Conservation (phyloP, 2,797 vertebrate species). For the Takifugu ocellatus region DNA sequence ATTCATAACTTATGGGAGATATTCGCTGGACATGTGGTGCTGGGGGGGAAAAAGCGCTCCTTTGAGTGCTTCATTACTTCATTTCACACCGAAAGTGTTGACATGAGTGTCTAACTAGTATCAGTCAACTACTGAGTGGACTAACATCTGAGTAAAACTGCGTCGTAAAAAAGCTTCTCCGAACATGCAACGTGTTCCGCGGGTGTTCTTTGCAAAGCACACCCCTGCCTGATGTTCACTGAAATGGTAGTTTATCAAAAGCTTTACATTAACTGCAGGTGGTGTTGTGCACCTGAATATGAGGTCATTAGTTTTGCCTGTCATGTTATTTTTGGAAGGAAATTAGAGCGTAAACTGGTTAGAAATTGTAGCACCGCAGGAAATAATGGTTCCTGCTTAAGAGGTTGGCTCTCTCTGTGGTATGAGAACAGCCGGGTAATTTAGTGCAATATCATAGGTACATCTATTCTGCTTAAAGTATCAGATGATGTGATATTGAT, state of each 20-base stretch:
- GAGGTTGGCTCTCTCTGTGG: conserved; percentile 4
- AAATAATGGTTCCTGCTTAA: conserved; percentile 8
- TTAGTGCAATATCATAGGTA: neutral
- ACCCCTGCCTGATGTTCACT: conserved; percentile 24
- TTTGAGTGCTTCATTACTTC: neutral
- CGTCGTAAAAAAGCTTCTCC: conserved; percentile 4
- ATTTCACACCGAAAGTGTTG: neutral
- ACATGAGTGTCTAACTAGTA: no score
- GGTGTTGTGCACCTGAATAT: conserved; percentile 46
- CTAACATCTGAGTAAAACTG: neutral
- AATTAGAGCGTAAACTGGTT: conserved; percentile 1
- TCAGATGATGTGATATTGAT: no score
- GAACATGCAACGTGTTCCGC: conserved; percentile 11
- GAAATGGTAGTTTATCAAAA: conserved; percentile 51
- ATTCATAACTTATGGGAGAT: conserved; percentile 15
- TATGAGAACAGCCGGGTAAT: neutral
- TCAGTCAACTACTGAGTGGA: no score
- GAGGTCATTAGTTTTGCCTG: conserved; percentile 49
- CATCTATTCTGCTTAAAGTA: no score
- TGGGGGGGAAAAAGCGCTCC: no score
- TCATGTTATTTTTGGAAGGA: conserved; percentile 19
- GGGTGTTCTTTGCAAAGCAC: conserved; percentile 3
- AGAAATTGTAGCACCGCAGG: conserved; percentile 19
- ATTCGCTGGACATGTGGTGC: conserved; percentile 4
- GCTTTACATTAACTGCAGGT: conserved; percentile 44